Percentiles rank a stretch among this genome's conserved stretches.
Evolutionary conservation across 2,113 vertebrate genomes (phyloP).

Genomic region (Cacatua alba): DNA sequence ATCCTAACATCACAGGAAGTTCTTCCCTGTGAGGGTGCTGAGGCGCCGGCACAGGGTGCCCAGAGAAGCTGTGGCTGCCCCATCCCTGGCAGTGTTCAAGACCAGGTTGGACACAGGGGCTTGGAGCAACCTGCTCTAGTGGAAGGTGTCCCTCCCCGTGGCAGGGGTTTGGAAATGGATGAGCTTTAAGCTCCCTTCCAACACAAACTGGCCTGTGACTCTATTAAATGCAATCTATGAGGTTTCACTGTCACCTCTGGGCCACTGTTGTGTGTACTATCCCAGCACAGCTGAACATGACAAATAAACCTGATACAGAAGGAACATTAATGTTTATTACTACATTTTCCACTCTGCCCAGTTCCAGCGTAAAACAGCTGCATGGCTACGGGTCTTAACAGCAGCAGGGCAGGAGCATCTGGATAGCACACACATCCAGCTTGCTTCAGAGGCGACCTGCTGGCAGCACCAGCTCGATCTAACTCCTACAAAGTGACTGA

Average conservation of each 20-base stretch:
- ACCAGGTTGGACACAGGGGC: background rate
- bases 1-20: background rate
- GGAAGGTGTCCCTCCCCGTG: background rate
- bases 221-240: background rate
- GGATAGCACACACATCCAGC: fast-evolving
- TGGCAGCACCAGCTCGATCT: background rate
- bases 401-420: background rate
- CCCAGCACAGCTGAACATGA: background rate
- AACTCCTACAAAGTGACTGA: background rate
- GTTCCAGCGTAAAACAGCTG: background rate
- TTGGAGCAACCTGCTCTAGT: background rate
- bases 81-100: background rate
- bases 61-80: background rate
- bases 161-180: background rate
- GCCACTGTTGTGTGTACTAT: background rate
- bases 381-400: background rate
- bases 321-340: background rate
- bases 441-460: background rate
- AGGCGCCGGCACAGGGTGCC: background rate
- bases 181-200: background rate
- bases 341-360: background rate
- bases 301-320: background rate
- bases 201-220: background rate
- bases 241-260: too few relatives aligned
- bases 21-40: background rate